Percentiles rank a stretch among this genome's conserved stretches.
Evolutionary conservation across 2,797 vertebrate species (phyloP).

Genomic region (Australoheros facetus): DNA sequence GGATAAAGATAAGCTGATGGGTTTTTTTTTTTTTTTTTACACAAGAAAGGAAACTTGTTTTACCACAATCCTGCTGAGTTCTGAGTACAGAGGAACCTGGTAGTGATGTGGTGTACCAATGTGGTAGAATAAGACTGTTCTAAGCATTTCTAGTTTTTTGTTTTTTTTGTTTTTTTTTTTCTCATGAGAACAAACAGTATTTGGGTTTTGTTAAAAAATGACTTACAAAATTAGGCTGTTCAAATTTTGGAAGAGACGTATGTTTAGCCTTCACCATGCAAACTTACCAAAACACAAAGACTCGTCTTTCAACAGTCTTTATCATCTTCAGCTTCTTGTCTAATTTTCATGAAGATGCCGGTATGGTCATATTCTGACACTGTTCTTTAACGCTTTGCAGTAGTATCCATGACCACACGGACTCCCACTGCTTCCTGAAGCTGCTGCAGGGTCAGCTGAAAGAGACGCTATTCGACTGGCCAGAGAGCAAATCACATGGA

Average conservation of each 20-base stretch:
- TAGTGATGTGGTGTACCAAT: not conserved
- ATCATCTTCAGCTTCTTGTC: not conserved
- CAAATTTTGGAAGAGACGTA: not conserved
- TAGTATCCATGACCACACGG: constrained; percentile 96
- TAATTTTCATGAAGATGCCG: not conserved
- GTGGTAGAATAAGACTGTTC: not conserved
- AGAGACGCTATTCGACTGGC: constrained; percentile 94
- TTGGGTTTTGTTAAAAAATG: no score
- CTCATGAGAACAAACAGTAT: not conserved
- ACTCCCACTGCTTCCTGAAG: constrained; percentile 99
- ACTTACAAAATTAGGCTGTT: not conserved
- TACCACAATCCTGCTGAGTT: not conserved
- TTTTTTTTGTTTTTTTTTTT: not conserved
- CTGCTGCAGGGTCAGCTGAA: constrained; percentile 95
- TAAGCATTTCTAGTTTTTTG: not conserved
- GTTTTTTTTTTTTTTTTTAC: not conserved
- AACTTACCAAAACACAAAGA: not conserved
- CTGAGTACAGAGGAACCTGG: not conserved
- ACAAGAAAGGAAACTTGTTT: not conserved
- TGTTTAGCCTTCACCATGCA: not conserved
- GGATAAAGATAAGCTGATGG: not conserved
- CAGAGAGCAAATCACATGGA: constrained; percentile 82
- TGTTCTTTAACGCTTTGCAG: constrained; percentile 79
- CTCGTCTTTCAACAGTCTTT: not conserved
- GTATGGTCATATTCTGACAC: constrained; percentile 25